A percentile compares a stretch with the other conserved stretches of the same genome.
phyloP scores from a whole-genome alignment of 2,113 vertebrate genomes.

The Takifugu bimaculatus region DNA sequence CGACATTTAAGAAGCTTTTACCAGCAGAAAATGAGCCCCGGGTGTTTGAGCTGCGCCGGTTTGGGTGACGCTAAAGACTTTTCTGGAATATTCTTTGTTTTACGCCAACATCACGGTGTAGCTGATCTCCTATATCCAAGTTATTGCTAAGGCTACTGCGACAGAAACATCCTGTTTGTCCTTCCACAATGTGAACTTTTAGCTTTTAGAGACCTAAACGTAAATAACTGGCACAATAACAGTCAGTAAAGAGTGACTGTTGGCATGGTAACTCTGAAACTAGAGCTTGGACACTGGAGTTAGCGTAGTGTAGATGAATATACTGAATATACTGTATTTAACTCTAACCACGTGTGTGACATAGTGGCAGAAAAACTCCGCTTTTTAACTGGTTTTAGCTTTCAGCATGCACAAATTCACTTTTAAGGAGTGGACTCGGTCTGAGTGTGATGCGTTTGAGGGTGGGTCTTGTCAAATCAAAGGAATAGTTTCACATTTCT shows the following conservation, averaged over 20 bases:
- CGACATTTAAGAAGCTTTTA: constrained; percentile 30
- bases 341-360: constrained; percentile 42
- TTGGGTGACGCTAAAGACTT: too few species aligned
- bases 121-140: constrained; percentile 26
- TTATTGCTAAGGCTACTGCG: constrained; percentile 24
- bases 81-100: too few species aligned
- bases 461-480: constrained; percentile 9
- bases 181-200: constrained; percentile 21
- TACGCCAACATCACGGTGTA: constrained; percentile 8
- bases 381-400: constrained; percentile 37
- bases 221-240: constrained; percentile 13
- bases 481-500: constrained; percentile 11
- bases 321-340: constrained; percentile 47
- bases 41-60: constrained; percentile 4
- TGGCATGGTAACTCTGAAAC: constrained; percentile 41
- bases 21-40: constrained; percentile 37
- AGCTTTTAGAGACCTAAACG: constrained; percentile 38
- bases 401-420: constrained; percentile 62
- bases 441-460: constrained; percentile 14
- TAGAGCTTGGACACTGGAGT: constrained; percentile 26
- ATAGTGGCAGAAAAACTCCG: constrained; percentile 1
- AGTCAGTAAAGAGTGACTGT: constrained; percentile 12
- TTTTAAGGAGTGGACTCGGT: constrained; percentile 36
- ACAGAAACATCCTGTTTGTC: constrained; percentile 14
- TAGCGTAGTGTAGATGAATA: constrained; percentile 61